Percentiles rank a stretch among this genome's conserved stretches.
Conservation (phyloP, 2,113 vertebrate genomes). For the Antechinus stuartii region DNA sequence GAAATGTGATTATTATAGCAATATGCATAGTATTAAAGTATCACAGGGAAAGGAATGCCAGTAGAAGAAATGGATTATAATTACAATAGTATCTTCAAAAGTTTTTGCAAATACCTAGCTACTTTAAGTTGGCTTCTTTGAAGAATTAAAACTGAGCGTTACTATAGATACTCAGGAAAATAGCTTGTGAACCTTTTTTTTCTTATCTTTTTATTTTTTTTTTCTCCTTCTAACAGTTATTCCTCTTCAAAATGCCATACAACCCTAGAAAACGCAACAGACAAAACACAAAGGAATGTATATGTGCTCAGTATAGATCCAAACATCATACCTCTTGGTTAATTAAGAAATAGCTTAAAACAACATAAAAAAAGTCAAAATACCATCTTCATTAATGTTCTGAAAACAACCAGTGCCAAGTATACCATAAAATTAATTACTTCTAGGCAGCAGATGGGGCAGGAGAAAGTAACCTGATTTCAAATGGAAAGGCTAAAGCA, state of each 20-base stretch:
- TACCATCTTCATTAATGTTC: constrained; percentile 79
- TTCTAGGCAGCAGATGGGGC: constrained; percentile 79
- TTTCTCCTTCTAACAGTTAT: constrained; percentile 23
- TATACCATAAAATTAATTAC: constrained; percentile 85
- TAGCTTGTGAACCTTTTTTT: background rate
- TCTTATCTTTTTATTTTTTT: background rate
- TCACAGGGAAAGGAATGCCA: constrained; percentile 39
- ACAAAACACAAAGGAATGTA: background rate
- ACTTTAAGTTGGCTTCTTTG: background rate
- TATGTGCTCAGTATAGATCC: background rate
- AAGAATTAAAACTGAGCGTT: constrained; percentile 6
- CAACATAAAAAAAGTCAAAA: constrained; percentile 73
- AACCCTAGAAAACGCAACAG: constrained; percentile 13
- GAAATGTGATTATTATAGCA: constrained; percentile 71
- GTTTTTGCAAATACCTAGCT: background rate
- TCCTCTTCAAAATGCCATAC: constrained; percentile 32
- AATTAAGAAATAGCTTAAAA: constrained; percentile 83
- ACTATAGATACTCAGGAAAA: background rate
- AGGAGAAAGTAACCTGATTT: constrained; percentile 69
- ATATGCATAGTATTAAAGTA: constrained; percentile 51
- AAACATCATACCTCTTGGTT: constrained; percentile 47
- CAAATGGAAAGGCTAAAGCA: constrained; percentile 57
- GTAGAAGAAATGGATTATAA: constrained; percentile 3
- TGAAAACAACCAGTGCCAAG: constrained; percentile 78
- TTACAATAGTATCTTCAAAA: background rate